Conservation (phyloP, 2,113 vertebrate species). For the Suricata suricatta region DNA sequence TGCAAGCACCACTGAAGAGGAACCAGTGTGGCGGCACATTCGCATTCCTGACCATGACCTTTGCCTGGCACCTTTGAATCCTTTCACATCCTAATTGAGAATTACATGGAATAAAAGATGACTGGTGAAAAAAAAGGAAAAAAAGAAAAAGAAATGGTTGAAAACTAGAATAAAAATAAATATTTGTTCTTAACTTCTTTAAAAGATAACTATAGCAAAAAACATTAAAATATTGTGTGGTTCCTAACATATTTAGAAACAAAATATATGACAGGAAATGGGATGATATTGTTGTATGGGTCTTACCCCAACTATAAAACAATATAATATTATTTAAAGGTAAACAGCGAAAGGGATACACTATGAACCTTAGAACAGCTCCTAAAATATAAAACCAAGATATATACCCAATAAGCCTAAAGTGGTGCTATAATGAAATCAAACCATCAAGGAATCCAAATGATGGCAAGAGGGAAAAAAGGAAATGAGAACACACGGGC, state of each 20-base stretch:
- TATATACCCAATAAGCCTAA: background rate
- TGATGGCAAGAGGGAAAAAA: background rate
- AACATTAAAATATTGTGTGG: background rate
- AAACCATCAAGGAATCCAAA: background rate
- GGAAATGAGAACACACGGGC: background rate
- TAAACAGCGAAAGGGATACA: background rate
- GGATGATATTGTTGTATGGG: background rate
- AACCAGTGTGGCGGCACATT: background rate
- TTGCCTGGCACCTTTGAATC: background rate
- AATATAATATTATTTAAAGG: background rate
- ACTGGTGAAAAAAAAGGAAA: background rate
- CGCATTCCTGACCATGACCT: background rate
- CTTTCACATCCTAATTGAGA: background rate
- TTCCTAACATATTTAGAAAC: background rate
- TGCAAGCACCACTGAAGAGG: background rate
- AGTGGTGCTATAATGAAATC: background rate
- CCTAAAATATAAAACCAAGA: background rate
- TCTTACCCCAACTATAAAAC: background rate
- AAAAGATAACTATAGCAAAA: background rate
- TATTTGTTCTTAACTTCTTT: background rate
- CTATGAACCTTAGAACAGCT: background rate
- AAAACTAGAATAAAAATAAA: background rate
- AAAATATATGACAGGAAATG: background rate
- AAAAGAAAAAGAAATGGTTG: background rate
- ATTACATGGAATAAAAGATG: background rate